These are phyloP conservation scores for Xenus cinereus DNA, from an alignment of 2,113 vertebrate species.

Conservation along the genomic window DNA sequence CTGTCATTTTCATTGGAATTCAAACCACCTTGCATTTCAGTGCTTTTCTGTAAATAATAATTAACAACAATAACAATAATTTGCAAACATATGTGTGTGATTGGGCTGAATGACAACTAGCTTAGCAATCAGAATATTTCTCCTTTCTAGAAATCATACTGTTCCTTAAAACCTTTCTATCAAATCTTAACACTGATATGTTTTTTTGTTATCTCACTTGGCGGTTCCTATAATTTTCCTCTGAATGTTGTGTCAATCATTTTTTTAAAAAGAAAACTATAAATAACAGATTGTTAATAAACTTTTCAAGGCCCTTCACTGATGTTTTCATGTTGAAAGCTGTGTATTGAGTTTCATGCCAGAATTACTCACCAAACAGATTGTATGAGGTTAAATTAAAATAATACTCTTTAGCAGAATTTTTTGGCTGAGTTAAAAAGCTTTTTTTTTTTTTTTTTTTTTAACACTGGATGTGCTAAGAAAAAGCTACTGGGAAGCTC, in stretches of 20 bases:
- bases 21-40: slow-evolving; percentile 31
- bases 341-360: slow-evolving; percentile 15
- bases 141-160: not conserved
- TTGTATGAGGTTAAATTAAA: slow-evolving; percentile 48
- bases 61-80: slow-evolving; percentile 59
- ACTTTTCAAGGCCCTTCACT: slow-evolving; percentile 37
- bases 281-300: slow-evolving; percentile 64
- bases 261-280: not conserved
- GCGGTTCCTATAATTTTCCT: slow-evolving; percentile 28
- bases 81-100: slow-evolving; percentile 32
- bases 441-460: not conserved
- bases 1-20: slow-evolving; percentile 33
- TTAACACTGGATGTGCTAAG: not conserved
- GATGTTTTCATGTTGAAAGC: slow-evolving; percentile 50
- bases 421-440: not conserved
- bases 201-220: not conserved
- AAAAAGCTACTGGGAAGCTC: not conserved
- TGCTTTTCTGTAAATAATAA: slow-evolving; percentile 45
- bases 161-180: slow-evolving; percentile 4
- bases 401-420: not conserved
- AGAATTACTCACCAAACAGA: slow-evolving; percentile 51
- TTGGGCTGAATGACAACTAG: slow-evolving; percentile 23
- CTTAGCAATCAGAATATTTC: not conserved
- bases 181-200: not conserved
- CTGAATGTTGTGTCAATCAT: slow-evolving; percentile 28